Percentiles rank a stretch among this genome's conserved stretches.
These are phyloP conservation scores for Meghimatium bilineatum DNA, from an alignment of 2,888 invertebrate genomes.

Conservation along the genomic window DNA sequence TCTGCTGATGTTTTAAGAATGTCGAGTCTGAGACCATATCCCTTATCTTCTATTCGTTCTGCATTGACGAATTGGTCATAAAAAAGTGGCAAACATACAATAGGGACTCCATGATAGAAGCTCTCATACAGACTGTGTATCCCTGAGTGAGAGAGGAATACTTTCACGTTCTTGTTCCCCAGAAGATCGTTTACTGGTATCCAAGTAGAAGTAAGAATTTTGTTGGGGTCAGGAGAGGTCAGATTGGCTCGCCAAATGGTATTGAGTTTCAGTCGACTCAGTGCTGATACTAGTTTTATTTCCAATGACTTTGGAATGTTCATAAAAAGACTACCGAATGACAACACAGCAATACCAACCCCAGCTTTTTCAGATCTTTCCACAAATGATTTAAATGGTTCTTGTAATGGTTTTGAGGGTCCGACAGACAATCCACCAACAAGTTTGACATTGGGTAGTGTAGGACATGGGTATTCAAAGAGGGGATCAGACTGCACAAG, in stretches of 20 bases:
- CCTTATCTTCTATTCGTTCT: background rate
- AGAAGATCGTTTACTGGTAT: conserved; percentile 61
- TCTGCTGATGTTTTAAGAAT: background rate
- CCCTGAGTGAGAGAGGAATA: conserved; percentile 64
- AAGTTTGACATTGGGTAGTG: conserved; percentile 42
- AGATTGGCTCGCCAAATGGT: conserved; percentile 49
- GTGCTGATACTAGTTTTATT: background rate
- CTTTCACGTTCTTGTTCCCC: conserved; percentile 55
- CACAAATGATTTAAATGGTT: conserved; percentile 10
- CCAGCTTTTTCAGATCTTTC: background rate
- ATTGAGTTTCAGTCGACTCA: conserved; percentile 39
- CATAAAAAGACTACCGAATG: conserved; percentile 1
- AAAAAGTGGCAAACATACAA: conserved; percentile 56
- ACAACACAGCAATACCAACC: background rate
- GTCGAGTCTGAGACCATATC: background rate
- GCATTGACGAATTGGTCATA: conserved; percentile 6
- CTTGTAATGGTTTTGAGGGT: background rate
- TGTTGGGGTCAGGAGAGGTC: conserved; percentile 45
- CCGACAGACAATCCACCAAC: conserved; percentile 29
- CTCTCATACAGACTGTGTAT: conserved; percentile 61
- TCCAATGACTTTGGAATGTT: background rate
- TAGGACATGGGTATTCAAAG: conserved; percentile 34
- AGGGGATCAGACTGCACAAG: conserved; percentile 40
- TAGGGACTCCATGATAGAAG: conserved; percentile 62
- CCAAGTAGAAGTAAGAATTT: conserved; percentile 56